Evolutionary conservation across 2,113 vertebrate species (phyloP), one percentile per base, ranked within the genome.

Genomic region (Entomyzon cyanotis): DNA sequence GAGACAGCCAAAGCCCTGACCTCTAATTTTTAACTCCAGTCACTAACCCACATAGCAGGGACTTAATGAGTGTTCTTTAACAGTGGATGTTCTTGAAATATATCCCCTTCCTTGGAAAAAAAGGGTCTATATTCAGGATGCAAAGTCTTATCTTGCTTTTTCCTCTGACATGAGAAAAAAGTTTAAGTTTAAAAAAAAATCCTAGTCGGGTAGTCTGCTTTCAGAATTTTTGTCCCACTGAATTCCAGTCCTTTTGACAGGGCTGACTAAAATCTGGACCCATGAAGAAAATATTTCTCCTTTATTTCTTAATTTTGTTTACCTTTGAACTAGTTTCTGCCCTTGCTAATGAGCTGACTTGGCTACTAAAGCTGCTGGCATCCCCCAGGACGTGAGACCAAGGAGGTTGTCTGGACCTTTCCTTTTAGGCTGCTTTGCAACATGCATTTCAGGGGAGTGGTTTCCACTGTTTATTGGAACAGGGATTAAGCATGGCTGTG

Each of bases 391-490:
- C 16, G 58, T 2, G 2, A 8, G 67, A 85, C 90, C 63, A 42
- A 69, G 39, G 37, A 10, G 0, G 13, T 75, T 0, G 1, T 83
- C 70, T 93, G 78, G 88, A 25, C 41, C 31, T 10, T 87, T 73
- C 18, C 5, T 53, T 92, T 84, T 74, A 37, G 84, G 47, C 74
- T 92, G 76, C 84, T 79, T 82, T 76, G 56, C 78, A 65, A 44
- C 50, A 8, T 31, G 53, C n/a, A 31, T 74, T 93, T 78, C 35
- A 76, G 76, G 49, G 64, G 47, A 92, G 89, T 37, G 50, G 59
- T 65, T 95, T 91, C 91, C 74, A 58, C 71, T 70, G 44, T 94
- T 95, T 92, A 80, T 94, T 94, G 70, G 47, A 60, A 20, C 60
- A 58, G 31, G 74, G 84, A 96, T 89, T 96, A 92, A 87, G 70